Evolutionary conservation across 2,113 vertebrate genomes (phyloP).

Genomic region (Alaudala cheleensis): DNA sequence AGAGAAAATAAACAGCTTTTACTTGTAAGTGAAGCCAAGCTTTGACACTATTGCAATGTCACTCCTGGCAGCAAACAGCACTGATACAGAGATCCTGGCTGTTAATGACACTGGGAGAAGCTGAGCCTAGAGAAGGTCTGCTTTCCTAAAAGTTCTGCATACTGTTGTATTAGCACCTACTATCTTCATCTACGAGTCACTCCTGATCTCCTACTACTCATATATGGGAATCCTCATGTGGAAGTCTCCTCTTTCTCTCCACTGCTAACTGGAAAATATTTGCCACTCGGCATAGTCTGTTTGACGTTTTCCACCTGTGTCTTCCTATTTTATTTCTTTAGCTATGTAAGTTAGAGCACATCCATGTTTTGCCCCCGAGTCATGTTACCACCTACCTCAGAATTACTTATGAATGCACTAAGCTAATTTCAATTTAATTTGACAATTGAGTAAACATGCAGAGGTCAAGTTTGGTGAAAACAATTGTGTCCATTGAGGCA

Average conservation of each 20-base stretch:
- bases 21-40: neutral
- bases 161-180: neutral
- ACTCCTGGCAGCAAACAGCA: neutral
- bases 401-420: neutral
- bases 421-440: neutral
- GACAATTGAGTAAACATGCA: neutral
- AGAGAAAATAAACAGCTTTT: neutral
- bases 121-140: neutral
- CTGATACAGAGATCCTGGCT: neutral
- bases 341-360: neutral
- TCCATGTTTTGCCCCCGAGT: neutral
- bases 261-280: neutral
- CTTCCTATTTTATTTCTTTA: neutral
- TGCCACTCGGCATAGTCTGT: neutral
- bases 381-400: neutral
- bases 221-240: rapidly evolving
- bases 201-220: neutral
- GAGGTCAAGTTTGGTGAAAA: neutral
- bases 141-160: neutral
- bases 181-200: neutral
- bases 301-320: neutral
- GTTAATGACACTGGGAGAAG: neutral
- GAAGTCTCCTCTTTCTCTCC: neutral
- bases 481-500: neutral
- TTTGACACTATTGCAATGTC: neutral